Evolutionary conservation across 2,113 vertebrate species (phyloP).

Genomic region (Syrrhaptes paradoxus): DNA sequence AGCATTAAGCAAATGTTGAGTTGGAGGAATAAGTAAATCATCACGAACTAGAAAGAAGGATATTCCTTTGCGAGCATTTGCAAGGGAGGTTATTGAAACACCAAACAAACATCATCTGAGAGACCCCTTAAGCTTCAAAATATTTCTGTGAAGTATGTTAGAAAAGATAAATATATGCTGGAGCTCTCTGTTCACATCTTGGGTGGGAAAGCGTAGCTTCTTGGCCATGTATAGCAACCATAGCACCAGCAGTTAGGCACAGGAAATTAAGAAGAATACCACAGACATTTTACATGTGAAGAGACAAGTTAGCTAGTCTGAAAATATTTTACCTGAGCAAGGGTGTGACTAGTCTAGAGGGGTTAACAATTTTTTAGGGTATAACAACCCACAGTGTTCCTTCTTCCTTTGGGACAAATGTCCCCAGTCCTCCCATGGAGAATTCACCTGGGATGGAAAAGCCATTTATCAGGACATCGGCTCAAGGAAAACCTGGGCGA

Average conservation of each 20-base stretch:
- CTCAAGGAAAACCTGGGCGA: neutral
- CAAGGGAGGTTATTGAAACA: neutral
- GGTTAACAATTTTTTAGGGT: neutral
- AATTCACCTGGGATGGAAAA: neutral
- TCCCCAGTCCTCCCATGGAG: neutral
- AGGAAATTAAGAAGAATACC: conserved; percentile 62
- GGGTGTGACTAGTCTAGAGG: neutral
- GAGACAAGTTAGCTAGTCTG: conserved; percentile 9
- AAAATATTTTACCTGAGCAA: conserved; percentile 12
- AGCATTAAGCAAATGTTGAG: neutral
- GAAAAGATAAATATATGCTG: neutral
- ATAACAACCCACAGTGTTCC: neutral
- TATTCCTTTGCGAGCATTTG: neutral
- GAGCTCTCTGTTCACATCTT: neutral
- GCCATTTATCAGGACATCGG: neutral
- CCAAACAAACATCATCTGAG: neutral
- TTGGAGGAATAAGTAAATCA: neutral
- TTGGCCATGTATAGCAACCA: neutral
- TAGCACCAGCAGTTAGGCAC: conserved; percentile 46
- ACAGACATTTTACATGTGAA: conserved; percentile 36
- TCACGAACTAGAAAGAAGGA: neutral
- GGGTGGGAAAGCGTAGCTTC: neutral
- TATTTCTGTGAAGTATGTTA: neutral
- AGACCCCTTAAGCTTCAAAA: neutral
- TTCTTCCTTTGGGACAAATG: neutral